Percentiles rank a stretch among this genome's conserved stretches.
Conservation (phyloP, 2,797 vertebrate species). For the Intellagama lesueurii region DNA sequence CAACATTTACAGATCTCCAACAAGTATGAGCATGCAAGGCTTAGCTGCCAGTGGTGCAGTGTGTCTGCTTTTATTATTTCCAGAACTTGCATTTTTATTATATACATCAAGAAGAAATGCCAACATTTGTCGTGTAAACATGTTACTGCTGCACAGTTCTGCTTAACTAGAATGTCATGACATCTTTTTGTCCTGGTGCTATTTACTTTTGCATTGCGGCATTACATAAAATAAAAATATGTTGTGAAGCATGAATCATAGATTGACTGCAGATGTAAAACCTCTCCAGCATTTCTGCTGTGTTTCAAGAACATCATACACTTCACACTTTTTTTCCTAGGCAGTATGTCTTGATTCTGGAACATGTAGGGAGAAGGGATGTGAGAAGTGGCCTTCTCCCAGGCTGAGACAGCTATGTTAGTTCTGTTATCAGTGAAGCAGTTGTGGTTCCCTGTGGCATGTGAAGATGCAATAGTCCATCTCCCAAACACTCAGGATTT, state of each 20-base stretch:
- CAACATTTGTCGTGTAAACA: not conserved
- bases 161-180: not conserved
- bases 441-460: not conserved
- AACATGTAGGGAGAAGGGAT: too few species aligned
- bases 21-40: not conserved
- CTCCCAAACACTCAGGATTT: not conserved
- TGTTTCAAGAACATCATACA: not conserved
- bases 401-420: not conserved
- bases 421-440: not conserved
- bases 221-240: conserved; percentile 14
- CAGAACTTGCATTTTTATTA: not conserved
- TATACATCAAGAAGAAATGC: not conserved
- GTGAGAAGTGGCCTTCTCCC: too few species aligned
- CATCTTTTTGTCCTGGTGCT: not conserved
- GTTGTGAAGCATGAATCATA: conserved; percentile 20
- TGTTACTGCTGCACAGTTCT: not conserved
- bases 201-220: not conserved
- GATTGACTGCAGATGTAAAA: conserved; percentile 15
- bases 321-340: not conserved
- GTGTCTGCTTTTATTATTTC: not conserved
- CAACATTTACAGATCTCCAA: not conserved
- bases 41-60: not conserved
- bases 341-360: not conserved
- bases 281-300: not conserved
- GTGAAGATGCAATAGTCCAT: too few species aligned